A percentile compares a stretch with the other conserved stretches of the same genome.
Evolutionary conservation across 2,888 invertebrate genomes (phyloP).

Genomic region (Drosophila longiperda): DNA sequence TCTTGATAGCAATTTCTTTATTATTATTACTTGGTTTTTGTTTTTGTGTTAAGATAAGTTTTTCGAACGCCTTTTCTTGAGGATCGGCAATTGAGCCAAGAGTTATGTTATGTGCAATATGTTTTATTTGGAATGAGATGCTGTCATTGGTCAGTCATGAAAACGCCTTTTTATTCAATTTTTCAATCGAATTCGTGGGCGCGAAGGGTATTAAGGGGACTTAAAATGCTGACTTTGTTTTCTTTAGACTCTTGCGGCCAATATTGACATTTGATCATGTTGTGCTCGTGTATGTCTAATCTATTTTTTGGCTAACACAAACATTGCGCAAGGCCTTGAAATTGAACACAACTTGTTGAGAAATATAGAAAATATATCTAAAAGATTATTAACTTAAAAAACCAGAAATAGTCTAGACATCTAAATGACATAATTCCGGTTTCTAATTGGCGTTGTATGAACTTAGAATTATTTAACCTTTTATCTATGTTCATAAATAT

Average conservation of each 20-base stretch:
- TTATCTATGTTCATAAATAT: neutral
- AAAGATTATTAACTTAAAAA: neutral
- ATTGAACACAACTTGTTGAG: slow-evolving; percentile 18
- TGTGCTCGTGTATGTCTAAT: slow-evolving; percentile 17
- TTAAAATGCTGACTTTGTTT: slow-evolving; percentile 29
- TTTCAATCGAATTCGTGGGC: slow-evolving; percentile 30
- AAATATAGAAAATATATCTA: slow-evolving; percentile 14
- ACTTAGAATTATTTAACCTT: neutral
- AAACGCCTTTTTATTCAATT: neutral
- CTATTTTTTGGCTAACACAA: slow-evolving; percentile 15
- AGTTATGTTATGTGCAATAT: slow-evolving; percentile 34
- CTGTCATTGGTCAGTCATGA: slow-evolving; percentile 21
- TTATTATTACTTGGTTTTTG: neutral
- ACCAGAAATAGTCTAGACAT: slow-evolving; percentile 3
- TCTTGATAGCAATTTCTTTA: slow-evolving; percentile 67
- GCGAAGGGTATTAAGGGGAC: slow-evolving; percentile 17
- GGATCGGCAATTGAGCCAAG: slow-evolving; percentile 29
- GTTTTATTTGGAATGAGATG: slow-evolving; percentile 14
- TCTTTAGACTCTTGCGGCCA: slow-evolving; percentile 9
- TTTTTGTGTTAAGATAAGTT: slow-evolving; percentile 4
- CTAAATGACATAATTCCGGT: neutral
- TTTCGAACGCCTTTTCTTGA: slow-evolving; percentile 6
- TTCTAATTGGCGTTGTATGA: neutral
- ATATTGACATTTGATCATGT: slow-evolving; percentile 32
- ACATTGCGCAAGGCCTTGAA: slow-evolving; percentile 41